phyloP scores from a whole-genome alignment of 2,113 vertebrate species.

The Scytalopus superciliaris region DNA sequence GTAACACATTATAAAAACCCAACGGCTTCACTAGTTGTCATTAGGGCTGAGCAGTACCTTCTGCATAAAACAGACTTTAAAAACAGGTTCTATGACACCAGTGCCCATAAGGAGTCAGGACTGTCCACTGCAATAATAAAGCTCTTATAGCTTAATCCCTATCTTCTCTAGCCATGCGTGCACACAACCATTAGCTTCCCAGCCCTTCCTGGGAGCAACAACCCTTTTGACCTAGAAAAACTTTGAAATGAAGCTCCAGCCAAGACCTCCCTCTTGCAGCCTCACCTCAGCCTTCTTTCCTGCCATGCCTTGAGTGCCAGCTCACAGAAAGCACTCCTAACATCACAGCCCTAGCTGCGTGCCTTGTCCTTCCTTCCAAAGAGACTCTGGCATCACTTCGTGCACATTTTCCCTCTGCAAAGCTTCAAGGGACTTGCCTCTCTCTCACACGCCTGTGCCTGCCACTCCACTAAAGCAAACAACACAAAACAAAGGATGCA shows the following conservation, averaged over 20 bases:
- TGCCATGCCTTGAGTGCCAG: no score
- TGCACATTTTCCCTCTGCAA: not conserved
- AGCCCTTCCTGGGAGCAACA: accelerated
- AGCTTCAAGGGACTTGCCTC: not conserved
- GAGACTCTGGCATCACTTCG: not conserved
- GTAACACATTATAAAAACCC: not conserved
- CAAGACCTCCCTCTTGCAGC: not conserved
- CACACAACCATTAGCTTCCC: not conserved
- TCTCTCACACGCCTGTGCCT: not conserved
- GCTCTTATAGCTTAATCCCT: not conserved
- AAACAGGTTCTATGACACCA: not conserved
- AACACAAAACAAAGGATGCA: not conserved
- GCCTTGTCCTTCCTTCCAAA: not conserved
- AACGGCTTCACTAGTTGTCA: accelerated
- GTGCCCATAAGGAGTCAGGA: not conserved
- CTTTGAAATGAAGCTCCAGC: not conserved
- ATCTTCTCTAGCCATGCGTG: not conserved
- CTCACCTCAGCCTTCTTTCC: not conserved
- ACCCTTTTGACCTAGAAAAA: not conserved
- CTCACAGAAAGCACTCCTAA: not conserved
- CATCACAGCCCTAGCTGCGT: not conserved
- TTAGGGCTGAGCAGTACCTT: not conserved
- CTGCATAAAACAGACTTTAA: not conserved
- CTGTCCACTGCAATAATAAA: not conserved
- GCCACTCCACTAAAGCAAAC: not conserved